These are phyloP conservation scores for Polylopha cassiicola DNA, from an alignment of 2,888 invertebrate genomes.

Conservation along the genomic window DNA sequence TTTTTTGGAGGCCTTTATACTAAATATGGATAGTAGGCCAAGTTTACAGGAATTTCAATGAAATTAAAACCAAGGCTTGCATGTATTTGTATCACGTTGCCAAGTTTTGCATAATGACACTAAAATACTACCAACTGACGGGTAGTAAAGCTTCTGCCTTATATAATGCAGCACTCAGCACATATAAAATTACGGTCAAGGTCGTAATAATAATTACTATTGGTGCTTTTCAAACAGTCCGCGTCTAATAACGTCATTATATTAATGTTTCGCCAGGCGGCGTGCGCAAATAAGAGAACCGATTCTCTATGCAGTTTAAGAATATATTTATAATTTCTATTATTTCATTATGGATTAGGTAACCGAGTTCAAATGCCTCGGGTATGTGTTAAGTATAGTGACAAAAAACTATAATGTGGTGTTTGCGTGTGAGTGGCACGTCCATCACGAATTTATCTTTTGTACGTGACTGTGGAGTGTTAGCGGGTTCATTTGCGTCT, in stretches of 20 bases:
- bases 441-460: slow-evolving; percentile 35
- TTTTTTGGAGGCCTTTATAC: too few species aligned
- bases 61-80: too few species aligned
- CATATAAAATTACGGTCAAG: slow-evolving; percentile 12
- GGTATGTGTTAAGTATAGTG: slow-evolving; percentile 25
- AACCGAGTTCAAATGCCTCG: slow-evolving; percentile 22
- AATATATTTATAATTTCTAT: too few species aligned
- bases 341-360: slow-evolving; percentile 20
- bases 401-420: slow-evolving; percentile 28
- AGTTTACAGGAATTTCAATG: too few species aligned
- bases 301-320: too few species aligned
- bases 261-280: background rate
- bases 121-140: too few species aligned
- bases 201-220: slow-evolving; percentile 11
- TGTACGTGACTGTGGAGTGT: slow-evolving; percentile 39
- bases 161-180: too few species aligned
- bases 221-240: slow-evolving; percentile 31
- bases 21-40: too few species aligned
- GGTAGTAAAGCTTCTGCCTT: too few species aligned
- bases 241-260: slow-evolving; percentile 31
- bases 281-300: too few species aligned
- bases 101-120: too few species aligned
- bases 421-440: slow-evolving; percentile 34
- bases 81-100: too few species aligned
- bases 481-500: slow-evolving; percentile 38